phyloP scores from a whole-genome alignment of 2,113 vertebrate species.

The Anser brachyrhynchus region DNA sequence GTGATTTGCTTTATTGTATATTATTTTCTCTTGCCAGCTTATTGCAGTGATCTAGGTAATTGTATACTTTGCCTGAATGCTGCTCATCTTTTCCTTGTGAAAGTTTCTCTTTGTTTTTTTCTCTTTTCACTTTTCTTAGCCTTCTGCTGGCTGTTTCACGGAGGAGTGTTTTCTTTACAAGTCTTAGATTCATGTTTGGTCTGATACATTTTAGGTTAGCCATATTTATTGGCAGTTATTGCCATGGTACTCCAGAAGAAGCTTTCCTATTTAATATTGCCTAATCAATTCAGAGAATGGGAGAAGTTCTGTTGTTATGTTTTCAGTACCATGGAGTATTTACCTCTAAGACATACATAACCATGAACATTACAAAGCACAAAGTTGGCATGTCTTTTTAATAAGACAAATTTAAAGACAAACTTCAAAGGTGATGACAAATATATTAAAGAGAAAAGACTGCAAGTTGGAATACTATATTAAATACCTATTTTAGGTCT shows the following conservation, averaged over 20 bases:
- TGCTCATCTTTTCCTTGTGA: background rate
- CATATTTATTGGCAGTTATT: background rate
- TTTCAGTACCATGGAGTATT: background rate
- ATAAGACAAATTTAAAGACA: background rate
- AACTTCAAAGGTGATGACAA: background rate
- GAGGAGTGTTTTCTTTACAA: background rate
- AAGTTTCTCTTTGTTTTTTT: background rate
- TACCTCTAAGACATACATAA: background rate
- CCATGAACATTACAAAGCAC: background rate
- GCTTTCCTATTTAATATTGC: background rate
- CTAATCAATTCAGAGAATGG: background rate
- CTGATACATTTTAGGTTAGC: background rate
- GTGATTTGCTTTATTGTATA: background rate
- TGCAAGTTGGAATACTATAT: background rate
- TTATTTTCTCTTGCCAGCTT: background rate
- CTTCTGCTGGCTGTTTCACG: background rate
- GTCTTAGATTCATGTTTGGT: background rate
- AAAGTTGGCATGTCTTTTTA: background rate
- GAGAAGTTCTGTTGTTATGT: background rate
- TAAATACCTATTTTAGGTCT: background rate
- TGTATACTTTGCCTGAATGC: background rate
- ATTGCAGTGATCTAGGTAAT: background rate
- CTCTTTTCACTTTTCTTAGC: background rate
- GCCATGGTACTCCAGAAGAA: background rate
- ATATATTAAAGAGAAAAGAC: background rate